phyloP scores from a whole-genome alignment of 1,140 invertebrate genomes.

The Brachionus plicatilis region DNA sequence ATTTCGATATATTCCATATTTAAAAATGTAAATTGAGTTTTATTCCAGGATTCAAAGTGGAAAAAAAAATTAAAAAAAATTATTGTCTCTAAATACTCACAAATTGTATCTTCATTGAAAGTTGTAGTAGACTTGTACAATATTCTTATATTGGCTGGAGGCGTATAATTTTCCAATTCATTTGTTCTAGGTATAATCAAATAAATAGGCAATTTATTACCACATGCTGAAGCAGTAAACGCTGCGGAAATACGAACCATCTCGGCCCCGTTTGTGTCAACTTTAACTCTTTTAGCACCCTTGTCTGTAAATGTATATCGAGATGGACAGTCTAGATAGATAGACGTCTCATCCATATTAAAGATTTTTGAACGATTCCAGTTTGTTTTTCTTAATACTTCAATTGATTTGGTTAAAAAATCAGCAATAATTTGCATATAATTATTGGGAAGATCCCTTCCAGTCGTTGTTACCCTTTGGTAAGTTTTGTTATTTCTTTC shows the following conservation, averaged over 20 bases:
- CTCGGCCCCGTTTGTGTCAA: not conserved
- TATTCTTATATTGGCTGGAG: not conserved
- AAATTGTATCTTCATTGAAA: not conserved
- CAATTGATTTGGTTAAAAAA: not conserved
- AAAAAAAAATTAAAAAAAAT: not conserved
- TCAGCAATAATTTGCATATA: not conserved
- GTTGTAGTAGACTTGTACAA: not conserved
- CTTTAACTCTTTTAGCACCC: not conserved
- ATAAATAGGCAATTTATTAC: not conserved
- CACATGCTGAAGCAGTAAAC: not conserved
- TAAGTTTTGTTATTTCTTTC: slow-evolving; percentile 1
- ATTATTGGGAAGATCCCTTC: not conserved
- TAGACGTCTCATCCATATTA: not conserved
- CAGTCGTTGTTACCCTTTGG: not conserved
- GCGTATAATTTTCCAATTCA: not conserved
- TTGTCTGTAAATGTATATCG: not conserved
- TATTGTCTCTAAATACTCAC: slow-evolving; percentile 16
- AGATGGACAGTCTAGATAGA: not conserved
- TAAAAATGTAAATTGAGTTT: not conserved
- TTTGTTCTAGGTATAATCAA: not conserved
- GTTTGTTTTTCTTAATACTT: not conserved
- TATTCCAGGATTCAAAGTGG: not conserved
- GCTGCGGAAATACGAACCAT: not conserved
- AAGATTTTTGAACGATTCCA: not conserved
- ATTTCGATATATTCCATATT: not conserved